Conservation (phyloP, 2,113 vertebrate genomes). For the Psittacara wagleri region DNA sequence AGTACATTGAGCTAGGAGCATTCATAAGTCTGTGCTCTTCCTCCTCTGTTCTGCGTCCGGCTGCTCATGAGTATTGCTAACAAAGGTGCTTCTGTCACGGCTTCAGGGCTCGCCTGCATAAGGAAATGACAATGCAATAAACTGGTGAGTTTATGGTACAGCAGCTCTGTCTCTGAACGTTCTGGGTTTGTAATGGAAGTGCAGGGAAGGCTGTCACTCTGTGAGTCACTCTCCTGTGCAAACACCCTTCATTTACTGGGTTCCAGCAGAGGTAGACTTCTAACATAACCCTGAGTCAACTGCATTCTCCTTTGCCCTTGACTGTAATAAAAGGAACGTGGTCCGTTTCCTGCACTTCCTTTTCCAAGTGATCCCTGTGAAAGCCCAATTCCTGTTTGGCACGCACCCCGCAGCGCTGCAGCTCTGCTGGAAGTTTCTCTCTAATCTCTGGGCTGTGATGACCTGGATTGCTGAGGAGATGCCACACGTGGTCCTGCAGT, state of each 20-base stretch:
- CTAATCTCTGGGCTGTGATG: background rate
- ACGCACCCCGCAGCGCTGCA: background rate
- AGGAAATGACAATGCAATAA: slow-evolving; percentile 28
- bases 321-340: background rate
- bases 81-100: background rate
- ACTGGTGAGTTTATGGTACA: background rate
- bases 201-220: background rate
- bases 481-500: background rate
- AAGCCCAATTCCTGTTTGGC: background rate
- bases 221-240: slow-evolving; percentile 25
- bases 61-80: background rate
- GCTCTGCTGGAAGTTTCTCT: background rate
- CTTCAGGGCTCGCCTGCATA: slow-evolving; percentile 14
- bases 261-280: background rate
- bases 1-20: slow-evolving; percentile 12
- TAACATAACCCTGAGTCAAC: background rate
- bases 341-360: background rate
- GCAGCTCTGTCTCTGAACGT: background rate
- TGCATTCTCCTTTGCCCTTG: slow-evolving; percentile 1
- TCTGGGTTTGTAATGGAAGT: background rate
- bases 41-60: background rate
- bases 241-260: background rate
- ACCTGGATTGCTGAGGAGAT: background rate
- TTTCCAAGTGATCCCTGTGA: background rate
- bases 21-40: background rate